Base-by-base conservation (phyloP, 2,797 vertebrate species). In the Pseudochirops corinnae region DNA sequence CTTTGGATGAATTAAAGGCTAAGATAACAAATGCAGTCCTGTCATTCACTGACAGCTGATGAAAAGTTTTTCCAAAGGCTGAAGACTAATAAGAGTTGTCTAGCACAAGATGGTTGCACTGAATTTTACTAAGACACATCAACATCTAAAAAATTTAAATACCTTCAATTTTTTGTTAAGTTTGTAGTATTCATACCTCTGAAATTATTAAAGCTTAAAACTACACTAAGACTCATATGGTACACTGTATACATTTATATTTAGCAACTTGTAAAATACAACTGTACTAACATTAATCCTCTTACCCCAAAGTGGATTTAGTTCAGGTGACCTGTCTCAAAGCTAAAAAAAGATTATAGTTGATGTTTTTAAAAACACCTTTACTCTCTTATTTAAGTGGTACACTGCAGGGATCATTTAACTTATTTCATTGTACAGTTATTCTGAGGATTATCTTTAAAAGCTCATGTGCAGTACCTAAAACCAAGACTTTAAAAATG, bases 301-400 rank as follows among this genome's bases (percentile, higher is more conserved):
- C 74, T 87, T 87, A 87, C 21, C 18, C 28, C 87, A 96, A 92
- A 95, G 90, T 55, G 94, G 57, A 94, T 82, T 1, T 57, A 55
- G 33, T 93, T 90, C 93, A 95, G 93, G 28, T 87, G 74, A 92
- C 67, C 55, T 94, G 39, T 46, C 94, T 1, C n/a, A 96, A 95
- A 14, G 31, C 31, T 96, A 96, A 94, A 96, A 92, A 0, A 93
- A 56, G 55, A 95, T 62, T 92, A 93, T 93, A 90, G 82, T 55
- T 62, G 94, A 94, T 50, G 94, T 55, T 94, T 92, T 46, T 24
- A 82, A 87, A 87, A 87, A 87, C 24, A 46, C 10, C n/a, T 87
- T 87, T 87, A 33, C 10, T 87, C 39, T 50, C 9, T 46, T 82
- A 39, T 24, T 87, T 87, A 87, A 87, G 9, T 87, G 10, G 74